These are phyloP conservation scores for Euleptes europaea DNA, from an alignment of 2,113 vertebrate genomes.

Conservation along the genomic window DNA sequence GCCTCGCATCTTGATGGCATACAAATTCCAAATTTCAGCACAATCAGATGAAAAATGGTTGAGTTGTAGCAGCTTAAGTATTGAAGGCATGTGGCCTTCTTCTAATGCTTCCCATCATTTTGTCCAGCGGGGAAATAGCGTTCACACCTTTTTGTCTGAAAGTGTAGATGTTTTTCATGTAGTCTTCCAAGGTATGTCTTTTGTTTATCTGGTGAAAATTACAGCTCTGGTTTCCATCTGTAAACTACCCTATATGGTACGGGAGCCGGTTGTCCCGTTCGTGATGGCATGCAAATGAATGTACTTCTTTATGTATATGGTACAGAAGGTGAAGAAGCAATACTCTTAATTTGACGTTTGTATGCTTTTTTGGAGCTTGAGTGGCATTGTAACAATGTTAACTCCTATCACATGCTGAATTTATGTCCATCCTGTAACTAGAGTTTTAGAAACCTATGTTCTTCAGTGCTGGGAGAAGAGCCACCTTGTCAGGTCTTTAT, in stretches of 20 bases:
- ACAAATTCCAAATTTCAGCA: neutral
- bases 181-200: too few relatives aligned
- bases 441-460: neutral
- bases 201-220: neutral
- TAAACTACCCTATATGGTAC: neutral
- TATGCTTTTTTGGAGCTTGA: neutral
- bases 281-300: neutral
- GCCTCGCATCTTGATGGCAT: neutral
- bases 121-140: too few relatives aligned
- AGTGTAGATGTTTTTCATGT: too few relatives aligned
- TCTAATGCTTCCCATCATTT: too few relatives aligned
- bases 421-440: too few relatives aligned
- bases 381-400: neutral
- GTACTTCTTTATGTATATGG: neutral
- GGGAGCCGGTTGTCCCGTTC: too few relatives aligned
- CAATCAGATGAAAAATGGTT: neutral
- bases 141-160: too few relatives aligned
- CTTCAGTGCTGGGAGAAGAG: neutral
- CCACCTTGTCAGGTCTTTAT: neutral
- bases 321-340: neutral
- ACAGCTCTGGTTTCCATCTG: neutral
- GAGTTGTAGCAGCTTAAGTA: neutral
- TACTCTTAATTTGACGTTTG: neutral
- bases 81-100: neutral
- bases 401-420: neutral